phyloP scores from a whole-genome alignment of 2,797 vertebrate genomes.

The Enteromius afrohamiltoni region DNA sequence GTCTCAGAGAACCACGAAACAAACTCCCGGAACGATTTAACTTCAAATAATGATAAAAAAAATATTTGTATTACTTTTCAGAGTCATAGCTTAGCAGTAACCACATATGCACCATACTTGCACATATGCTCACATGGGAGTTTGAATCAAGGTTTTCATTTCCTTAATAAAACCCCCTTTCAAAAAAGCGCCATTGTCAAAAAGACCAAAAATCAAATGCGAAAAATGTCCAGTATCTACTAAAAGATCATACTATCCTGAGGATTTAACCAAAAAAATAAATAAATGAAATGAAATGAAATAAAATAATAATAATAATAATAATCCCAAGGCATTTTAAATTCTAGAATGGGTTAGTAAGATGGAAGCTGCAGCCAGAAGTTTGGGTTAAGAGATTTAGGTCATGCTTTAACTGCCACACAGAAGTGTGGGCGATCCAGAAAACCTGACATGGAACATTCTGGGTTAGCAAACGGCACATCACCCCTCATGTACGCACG shows the following conservation, averaged over 20 bases:
- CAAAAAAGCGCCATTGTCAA: background rate
- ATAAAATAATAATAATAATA: slow-evolving; percentile 58
- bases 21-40: background rate
- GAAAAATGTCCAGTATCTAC: slow-evolving; percentile 51
- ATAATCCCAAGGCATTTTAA: slow-evolving; percentile 71
- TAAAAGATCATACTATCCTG: slow-evolving; percentile 64
- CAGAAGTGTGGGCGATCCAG: slow-evolving; percentile 66
- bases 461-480: slow-evolving; percentile 60
- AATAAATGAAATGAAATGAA: background rate
- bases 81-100: background rate
- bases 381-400: slow-evolving; percentile 86
- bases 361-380: slow-evolving; percentile 65
- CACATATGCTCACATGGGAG: background rate
- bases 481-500: slow-evolving; percentile 35
- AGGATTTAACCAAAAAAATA: slow-evolving; percentile 65
- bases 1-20: background rate
- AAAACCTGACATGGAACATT: slow-evolving; percentile 79
- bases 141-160: background rate
- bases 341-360: slow-evolving; percentile 72
- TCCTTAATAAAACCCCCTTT: background rate
- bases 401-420: slow-evolving; percentile 80
- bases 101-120: background rate
- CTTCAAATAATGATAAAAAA: background rate
- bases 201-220: background rate
- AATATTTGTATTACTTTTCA: background rate